A percentile compares a stretch with the other conserved stretches of the same genome.
Evolutionary conservation across 2,113 vertebrate genomes (phyloP).

Genomic region (Pseudorasbora parva): DNA sequence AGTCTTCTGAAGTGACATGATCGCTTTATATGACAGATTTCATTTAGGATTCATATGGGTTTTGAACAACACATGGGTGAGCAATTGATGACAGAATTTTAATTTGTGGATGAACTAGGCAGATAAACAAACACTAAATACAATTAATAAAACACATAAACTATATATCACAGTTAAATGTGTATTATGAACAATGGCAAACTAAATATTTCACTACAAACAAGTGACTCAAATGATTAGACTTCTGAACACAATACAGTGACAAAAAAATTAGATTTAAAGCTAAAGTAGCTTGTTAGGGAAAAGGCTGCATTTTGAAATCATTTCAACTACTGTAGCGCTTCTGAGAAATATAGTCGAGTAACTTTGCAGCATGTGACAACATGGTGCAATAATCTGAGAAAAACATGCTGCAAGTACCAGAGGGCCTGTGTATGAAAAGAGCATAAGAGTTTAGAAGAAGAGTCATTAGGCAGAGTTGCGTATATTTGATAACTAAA

Average conservation of each 20-base stretch:
- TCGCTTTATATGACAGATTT: background rate
- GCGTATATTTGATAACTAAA: background rate
- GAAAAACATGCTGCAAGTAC: constrained; percentile 12
- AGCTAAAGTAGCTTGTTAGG: background rate
- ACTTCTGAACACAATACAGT: no score
- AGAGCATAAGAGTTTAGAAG: constrained; percentile 1
- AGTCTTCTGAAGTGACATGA: background rate
- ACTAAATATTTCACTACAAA: background rate
- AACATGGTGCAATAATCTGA: background rate
- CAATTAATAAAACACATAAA: background rate
- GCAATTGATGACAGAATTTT: background rate
- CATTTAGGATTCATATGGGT: background rate
- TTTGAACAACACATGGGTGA: background rate
- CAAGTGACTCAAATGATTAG: background rate
- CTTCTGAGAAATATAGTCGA: constrained; percentile 3
- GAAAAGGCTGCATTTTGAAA: background rate
- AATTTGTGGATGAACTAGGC: background rate
- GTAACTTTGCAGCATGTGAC: background rate
- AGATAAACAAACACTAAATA: background rate
- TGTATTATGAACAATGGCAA: background rate
- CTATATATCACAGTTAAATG: background rate
- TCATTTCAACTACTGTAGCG: background rate
- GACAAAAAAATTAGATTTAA: background rate
- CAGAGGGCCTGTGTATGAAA: constrained; percentile 32
- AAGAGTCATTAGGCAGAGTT: constrained; percentile 30